These are phyloP conservation scores for Tachina lurida DNA, from an alignment of 2,888 invertebrate species.

Conservation along the genomic window DNA sequence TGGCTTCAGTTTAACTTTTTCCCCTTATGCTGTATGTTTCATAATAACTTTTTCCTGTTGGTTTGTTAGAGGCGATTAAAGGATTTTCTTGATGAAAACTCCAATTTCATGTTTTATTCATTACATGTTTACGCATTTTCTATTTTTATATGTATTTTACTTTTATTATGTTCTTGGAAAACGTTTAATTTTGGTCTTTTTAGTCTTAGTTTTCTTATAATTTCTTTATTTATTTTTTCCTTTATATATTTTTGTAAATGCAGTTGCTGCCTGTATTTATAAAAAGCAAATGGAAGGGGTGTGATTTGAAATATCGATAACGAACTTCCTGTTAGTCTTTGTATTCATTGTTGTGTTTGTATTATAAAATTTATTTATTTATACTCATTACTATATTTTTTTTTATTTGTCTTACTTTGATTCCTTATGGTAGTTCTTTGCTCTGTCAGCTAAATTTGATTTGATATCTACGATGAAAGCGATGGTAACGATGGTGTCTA, in stretches of 20 bases:
- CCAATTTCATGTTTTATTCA: slow-evolving; percentile 80
- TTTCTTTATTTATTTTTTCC: slow-evolving; percentile 62
- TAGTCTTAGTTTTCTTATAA: slow-evolving; percentile 57
- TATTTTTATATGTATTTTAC: slow-evolving; percentile 1
- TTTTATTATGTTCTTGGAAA: slow-evolving; percentile 28
- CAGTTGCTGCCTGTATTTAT: slow-evolving; percentile 22
- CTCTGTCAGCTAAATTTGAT: slow-evolving; percentile 71
- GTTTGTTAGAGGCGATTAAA: slow-evolving; percentile 69
- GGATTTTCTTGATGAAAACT: slow-evolving; percentile 69
- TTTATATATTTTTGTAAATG: slow-evolving; percentile 31
- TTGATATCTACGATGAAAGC: slow-evolving; percentile 46
- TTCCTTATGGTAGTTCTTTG: slow-evolving; percentile 23
- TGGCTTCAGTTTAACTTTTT: slow-evolving; percentile 35
- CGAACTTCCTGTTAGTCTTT: slow-evolving; percentile 72
- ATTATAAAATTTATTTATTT: too few relatives aligned
- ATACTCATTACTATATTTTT: too few relatives aligned
- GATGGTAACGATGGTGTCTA: slow-evolving; percentile 17
- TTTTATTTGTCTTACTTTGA: neutral
- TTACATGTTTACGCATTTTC: slow-evolving; percentile 76
- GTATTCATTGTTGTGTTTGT: slow-evolving; percentile 14
- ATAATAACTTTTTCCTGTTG: slow-evolving; percentile 34
- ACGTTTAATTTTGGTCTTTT: slow-evolving; percentile 44
- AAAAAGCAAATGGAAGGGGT: neutral
- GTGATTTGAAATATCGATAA: slow-evolving; percentile 71
- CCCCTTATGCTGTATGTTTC: slow-evolving; percentile 4